phyloP scores from a whole-genome alignment of 2,888 invertebrate species.

The Pterobdella sp. region DNA sequence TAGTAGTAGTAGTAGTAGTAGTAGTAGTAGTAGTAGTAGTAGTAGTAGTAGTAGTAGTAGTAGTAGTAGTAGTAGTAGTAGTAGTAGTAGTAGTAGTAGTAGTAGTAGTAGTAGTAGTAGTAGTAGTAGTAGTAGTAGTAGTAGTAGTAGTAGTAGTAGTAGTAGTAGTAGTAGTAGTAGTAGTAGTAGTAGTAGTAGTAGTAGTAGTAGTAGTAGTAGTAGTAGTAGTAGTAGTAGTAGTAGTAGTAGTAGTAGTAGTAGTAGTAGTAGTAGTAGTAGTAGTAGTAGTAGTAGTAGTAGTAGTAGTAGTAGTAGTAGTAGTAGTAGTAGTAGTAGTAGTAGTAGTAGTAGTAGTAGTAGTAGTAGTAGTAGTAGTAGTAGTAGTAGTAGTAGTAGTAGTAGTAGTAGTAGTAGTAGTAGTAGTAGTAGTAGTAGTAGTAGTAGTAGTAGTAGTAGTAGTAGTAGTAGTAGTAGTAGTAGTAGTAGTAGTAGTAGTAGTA shows the following conservation, averaged over 20 bases:
- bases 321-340: conserved; percentile 11
- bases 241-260: conserved; percentile 11
- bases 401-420: conserved; percentile 7
- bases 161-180: conserved; percentile 11
- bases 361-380: conserved; percentile 11
- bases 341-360: conserved; percentile 7
- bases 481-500: conserved; percentile 3
- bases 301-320: conserved; percentile 11
- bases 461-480: conserved; percentile 11
- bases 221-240: conserved; percentile 9
- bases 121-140: conserved; percentile 11
- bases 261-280: conserved; percentile 11
- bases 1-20: conserved; percentile 11
- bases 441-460: conserved; percentile 11
- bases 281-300: conserved; percentile 7
- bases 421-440: conserved; percentile 11
- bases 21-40: conserved; percentile 7
- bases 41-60: conserved; percentile 11
- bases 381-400: conserved; percentile 11
- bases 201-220: conserved; percentile 9
- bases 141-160: conserved; percentile 7
- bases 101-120: conserved; percentile 11
- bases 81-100: conserved; percentile 7
- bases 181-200: conserved; percentile 11
- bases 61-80: conserved; percentile 11